A percentile compares a stretch with the other conserved stretches of the same genome.
These are phyloP conservation scores for Ochropleura plecta DNA, from an alignment of 2,888 invertebrate species.

Conservation along the genomic window DNA sequence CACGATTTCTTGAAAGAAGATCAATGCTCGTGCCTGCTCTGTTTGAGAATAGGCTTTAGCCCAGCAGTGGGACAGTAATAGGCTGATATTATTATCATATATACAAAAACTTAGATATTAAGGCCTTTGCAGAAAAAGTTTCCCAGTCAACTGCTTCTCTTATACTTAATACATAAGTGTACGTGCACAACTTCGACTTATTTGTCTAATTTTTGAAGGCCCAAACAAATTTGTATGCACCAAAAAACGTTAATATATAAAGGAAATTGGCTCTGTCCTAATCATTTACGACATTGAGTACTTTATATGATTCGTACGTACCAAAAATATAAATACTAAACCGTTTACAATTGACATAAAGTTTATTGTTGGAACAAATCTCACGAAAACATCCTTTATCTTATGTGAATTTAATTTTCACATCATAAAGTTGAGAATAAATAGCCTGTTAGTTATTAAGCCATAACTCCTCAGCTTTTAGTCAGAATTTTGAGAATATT, in stretches of 20 bases:
- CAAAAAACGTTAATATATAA: constrained; percentile 53
- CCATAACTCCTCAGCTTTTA: constrained; percentile 28
- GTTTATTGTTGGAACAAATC: constrained; percentile 28
- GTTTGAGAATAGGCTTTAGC: too few relatives aligned
- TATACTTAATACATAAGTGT: constrained; percentile 9
- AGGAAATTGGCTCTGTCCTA: constrained; percentile 56
- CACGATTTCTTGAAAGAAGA: too few relatives aligned
- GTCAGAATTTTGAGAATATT: constrained; percentile 27
- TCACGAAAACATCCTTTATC: background rate
- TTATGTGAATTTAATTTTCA: constrained; percentile 27
- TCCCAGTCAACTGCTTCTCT: constrained; percentile 1
- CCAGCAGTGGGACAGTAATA: too few relatives aligned
- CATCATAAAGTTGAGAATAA: constrained; percentile 49
- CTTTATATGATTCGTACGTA: constrained; percentile 66
- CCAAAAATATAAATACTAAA: constrained; percentile 55
- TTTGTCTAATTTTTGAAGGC: constrained; percentile 48
- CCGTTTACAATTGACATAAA: constrained; percentile 16
- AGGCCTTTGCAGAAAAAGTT: background rate
- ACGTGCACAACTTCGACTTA: constrained; percentile 23
- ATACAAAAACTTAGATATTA: too few relatives aligned
- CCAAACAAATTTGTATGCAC: constrained; percentile 62
- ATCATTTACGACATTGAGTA: constrained; percentile 62
- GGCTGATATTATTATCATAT: too few relatives aligned
- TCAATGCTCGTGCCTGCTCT: too few relatives aligned
- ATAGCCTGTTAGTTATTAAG: constrained; percentile 26